These are phyloP conservation scores for Zeus faber DNA, from an alignment of 2,113 vertebrate species.

Conservation along the genomic window DNA sequence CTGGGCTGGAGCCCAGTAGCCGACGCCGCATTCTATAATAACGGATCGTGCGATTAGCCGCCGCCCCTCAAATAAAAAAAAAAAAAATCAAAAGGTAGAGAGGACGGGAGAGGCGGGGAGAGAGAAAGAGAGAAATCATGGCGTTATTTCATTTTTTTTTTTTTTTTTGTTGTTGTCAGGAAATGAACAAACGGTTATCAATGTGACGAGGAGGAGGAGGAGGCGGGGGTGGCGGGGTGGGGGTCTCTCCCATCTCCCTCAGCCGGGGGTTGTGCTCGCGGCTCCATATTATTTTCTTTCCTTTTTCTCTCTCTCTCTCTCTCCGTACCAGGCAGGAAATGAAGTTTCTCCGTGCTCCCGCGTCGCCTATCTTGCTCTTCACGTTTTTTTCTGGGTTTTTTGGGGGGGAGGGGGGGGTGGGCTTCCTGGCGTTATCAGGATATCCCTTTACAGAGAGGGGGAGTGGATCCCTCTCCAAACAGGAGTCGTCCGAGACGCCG, in stretches of 20 bases:
- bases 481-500: too few species aligned
- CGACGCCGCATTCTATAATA: too few species aligned
- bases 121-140: constrained; percentile 75
- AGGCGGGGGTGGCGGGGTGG: too few species aligned
- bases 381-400: not conserved
- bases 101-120: constrained; percentile 37
- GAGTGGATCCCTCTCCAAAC: constrained; percentile 46
- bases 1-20: too few species aligned
- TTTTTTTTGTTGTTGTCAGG: constrained; percentile 95
- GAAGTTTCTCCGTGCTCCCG: constrained; percentile 79
- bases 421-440: too few species aligned
- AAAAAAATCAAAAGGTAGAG: constrained; percentile 7
- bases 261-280: constrained; percentile 87
- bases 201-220: too few species aligned
- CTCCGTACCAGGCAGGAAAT: constrained; percentile 92
- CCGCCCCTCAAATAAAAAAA: too few species aligned
- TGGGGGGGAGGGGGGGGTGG: not conserved
- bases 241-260: constrained; percentile 90
- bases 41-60: too few species aligned
- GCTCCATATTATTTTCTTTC: constrained; percentile 94
- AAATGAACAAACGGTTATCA: constrained; percentile 99
- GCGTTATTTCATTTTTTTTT: constrained; percentile 78
- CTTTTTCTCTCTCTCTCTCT: too few species aligned
- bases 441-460: too few species aligned
- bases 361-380: constrained; percentile 35